These are phyloP conservation scores for Tetragonula carbonaria DNA, from an alignment of 2,888 invertebrate species.

Conservation along the genomic window DNA sequence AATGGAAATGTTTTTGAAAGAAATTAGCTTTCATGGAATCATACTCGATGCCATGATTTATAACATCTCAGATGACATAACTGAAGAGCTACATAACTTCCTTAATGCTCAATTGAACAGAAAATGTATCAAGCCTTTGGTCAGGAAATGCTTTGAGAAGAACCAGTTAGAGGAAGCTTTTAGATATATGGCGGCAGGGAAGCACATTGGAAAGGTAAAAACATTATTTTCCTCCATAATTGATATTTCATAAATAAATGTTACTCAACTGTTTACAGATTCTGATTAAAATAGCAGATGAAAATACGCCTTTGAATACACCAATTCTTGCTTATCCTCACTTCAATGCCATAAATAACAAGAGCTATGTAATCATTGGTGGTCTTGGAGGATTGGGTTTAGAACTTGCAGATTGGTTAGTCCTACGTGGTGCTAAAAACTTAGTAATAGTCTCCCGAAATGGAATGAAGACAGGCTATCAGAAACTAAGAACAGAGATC, in stretches of 20 bases:
- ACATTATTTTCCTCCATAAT: background rate
- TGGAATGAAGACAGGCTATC: conserved; percentile 93
- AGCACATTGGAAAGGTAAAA: conserved; percentile 92
- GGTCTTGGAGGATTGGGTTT: conserved; percentile 97
- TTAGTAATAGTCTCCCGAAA: conserved; percentile 92
- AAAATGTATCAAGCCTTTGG: conserved; percentile 88
- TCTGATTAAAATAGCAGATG: conserved; percentile 33
- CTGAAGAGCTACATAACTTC: accelerated
- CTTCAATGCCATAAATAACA: conserved; percentile 84
- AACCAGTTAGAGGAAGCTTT: conserved; percentile 90
- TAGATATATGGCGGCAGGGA: conserved; percentile 88
- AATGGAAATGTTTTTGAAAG: conserved; percentile 89
- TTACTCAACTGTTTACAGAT: conserved; percentile 6
- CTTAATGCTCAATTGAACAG: conserved; percentile 80
- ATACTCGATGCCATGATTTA: conserved; percentile 89
- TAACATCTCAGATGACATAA: accelerated
- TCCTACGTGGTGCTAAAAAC: conserved; percentile 91
- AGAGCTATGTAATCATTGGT: conserved; percentile 88
- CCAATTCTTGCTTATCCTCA: conserved; percentile 84
- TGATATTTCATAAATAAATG: background rate
- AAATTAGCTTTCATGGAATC: conserved; percentile 91
- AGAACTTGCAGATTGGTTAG: conserved; percentile 94
- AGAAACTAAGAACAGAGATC: conserved; percentile 87
- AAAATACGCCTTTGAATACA: conserved; percentile 55
- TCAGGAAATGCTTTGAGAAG: conserved; percentile 87